Evolutionary conservation across 2,797 vertebrate species (phyloP), one percentile per base, ranked within the genome.

Genomic region (Synaphobranchus kaupii): DNA sequence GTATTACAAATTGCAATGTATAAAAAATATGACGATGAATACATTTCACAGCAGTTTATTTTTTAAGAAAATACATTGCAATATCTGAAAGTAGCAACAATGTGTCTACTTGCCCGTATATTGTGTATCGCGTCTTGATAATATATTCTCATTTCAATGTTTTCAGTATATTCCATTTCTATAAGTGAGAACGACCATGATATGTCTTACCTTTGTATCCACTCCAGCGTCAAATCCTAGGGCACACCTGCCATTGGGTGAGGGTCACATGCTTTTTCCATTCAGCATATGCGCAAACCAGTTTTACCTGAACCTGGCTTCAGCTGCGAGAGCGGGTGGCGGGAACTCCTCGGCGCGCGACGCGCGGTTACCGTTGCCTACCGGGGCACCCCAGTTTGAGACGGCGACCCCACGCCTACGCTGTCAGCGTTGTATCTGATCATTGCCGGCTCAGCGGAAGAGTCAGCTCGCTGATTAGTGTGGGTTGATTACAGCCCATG

Each of bases 291-390:
- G 48, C 12, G 22, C 22, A 71, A 84, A 87, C 86, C 81, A 76
- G 82, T 87, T 68, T n/a, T 83, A 84, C 80, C 63, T 87, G 86
- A 87, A 83, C 56, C 28, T 17, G 60, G 80, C 34, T 48, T 4
- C 12, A 83, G 60, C 54, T 47, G 25, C 58, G 44, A 63, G 85
- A 50, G 76, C 25, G 22, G 56, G 63, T 82, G 63, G 50, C 31
- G 34, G 60, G 58, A 87, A 83, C 81, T 71, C 76, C 85, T 83
- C 80, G 50, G 44, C 60, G 25, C n/a, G 3, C 76, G 9, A 15
- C 47, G 63, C 20, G 9, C 56, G 47, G 86, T 50, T 50, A 28
- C 28, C 39, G 13, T 8, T 82, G 10, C 78, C 44, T 10, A 15
- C 22, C 25, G 6, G 6, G 22, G 22, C 63, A 48, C 47, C 20